Base-by-base conservation (phyloP, 2,888 invertebrate species). In the Actias luna region DNA sequence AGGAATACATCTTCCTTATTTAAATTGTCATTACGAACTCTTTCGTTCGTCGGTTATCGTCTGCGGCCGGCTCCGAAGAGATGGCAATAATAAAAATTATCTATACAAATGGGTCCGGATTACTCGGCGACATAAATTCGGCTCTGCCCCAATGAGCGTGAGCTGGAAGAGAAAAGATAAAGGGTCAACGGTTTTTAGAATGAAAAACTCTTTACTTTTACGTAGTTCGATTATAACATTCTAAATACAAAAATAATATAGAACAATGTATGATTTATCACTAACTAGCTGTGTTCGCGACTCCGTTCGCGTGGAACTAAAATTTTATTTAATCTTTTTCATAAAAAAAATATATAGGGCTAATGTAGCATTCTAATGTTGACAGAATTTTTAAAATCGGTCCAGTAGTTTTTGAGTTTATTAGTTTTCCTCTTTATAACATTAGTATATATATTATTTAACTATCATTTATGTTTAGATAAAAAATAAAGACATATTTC, bases 81-180 rank as follows among this genome's bases (percentile, higher is more conserved):
- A 92, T 92, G 90, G 91, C 92, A 92, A 92, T 92, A 92, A 92
- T 92, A 92, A 92, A 92, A 92, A 92, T 92, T 92, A 92, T 92
- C 92, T 92, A 92, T 92, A 92, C 92, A 92, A 92, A 92, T 92
- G 91, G 92, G 86, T 73, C 81, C 75, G 92, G 92, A 92, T 92
- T 92, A 92, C 90, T 89, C 82, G 82, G 74, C 87, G 89, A 91
- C 92, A 92, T 92, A 92, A 92, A 92, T 92, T 92, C 88, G 88
- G 88, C 88, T 89, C 88, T 78, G 83, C 84, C 81, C 88, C 91
- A 89, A 92, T 90, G 91, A 90, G 85, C 82, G 83, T 79, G 78
- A 74, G 85, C 88, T 88, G 88, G 78, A 79, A 77, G 77, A 80
- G 80, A 68, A 71, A 77, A 87, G 90, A 90, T 90, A 91, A 92